Percentiles rank a stretch among this genome's conserved stretches.
These are phyloP conservation scores for Caenorhabditis plicata DNA, from an alignment of 2,888 invertebrate genomes.

Conservation along the genomic window DNA sequence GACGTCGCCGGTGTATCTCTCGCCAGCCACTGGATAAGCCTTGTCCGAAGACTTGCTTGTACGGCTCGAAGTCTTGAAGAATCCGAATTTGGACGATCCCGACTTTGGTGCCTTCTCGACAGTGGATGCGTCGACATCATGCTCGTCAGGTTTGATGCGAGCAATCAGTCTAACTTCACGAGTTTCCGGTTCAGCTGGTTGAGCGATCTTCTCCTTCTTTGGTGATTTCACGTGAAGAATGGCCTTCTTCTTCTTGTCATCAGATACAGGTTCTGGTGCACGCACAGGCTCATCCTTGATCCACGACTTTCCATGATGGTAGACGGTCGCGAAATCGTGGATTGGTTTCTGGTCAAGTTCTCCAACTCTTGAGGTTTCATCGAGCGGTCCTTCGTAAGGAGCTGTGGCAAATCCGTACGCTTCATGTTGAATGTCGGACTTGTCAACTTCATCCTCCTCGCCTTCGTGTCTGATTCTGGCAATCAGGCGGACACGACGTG, in stretches of 20 bases:
- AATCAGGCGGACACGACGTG: neutral
- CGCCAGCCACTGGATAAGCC: constrained; percentile 5
- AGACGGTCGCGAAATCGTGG: too few relatives aligned
- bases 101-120: constrained; percentile 9
- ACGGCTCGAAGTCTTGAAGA: constrained; percentile 10
- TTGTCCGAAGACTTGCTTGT: constrained; percentile 4
- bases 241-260: too few relatives aligned
- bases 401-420: too few relatives aligned
- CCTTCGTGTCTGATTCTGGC: constrained; percentile 10
- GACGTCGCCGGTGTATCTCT: constrained; percentile 7
- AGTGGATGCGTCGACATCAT: too few relatives aligned
- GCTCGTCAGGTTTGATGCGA: constrained; percentile 4
- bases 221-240: constrained; percentile 3
- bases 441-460: constrained; percentile 23
- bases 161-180: constrained; percentile 15
- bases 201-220: constrained; percentile 6
- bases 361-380: too few relatives aligned
- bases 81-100: constrained; percentile 9
- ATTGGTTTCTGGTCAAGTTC: too few relatives aligned
- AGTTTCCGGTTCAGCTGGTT: constrained; percentile 8
- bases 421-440: constrained; percentile 9
- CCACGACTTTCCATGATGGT: too few relatives aligned
- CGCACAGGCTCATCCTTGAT: too few relatives aligned
- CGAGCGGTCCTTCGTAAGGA: too few relatives aligned
- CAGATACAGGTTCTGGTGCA: too few relatives aligned